phyloP scores from a whole-genome alignment of 2,113 vertebrate species.

The Sturnira hondurensis region DNA sequence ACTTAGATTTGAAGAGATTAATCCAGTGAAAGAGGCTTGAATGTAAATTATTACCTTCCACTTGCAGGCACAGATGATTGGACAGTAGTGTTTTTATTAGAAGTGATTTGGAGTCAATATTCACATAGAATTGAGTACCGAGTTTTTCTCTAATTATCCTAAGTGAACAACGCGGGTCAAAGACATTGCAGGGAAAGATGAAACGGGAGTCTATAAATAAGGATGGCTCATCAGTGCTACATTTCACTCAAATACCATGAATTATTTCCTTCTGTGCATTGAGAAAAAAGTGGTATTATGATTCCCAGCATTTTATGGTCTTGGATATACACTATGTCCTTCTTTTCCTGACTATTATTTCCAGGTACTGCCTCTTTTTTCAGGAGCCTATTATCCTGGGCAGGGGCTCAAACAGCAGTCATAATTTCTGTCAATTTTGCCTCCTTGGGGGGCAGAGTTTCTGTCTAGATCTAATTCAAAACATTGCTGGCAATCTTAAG shows the following conservation, averaged over 20 bases:
- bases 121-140: constrained; percentile 30
- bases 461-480: not conserved
- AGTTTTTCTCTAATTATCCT: constrained; percentile 49
- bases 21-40: constrained; percentile 53
- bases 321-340: not conserved
- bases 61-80: constrained; percentile 26
- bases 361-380: not conserved
- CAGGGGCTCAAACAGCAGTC: not conserved
- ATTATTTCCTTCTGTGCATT: constrained; percentile 41
- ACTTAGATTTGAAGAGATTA: constrained; percentile 37
- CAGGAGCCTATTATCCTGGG: not conserved
- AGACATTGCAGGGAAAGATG: constrained; percentile 6
- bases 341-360: constrained; percentile 24
- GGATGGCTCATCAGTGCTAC: not conserved
- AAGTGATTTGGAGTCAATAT: constrained; percentile 59
- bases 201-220: not conserved
- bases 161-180: constrained; percentile 36
- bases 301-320: not conserved
- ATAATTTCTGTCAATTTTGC: not conserved
- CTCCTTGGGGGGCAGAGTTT: not conserved
- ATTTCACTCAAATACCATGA: not conserved
- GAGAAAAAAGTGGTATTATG: constrained; percentile 11
- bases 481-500: not conserved
- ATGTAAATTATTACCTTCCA: constrained; percentile 63
- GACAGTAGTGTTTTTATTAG: constrained; percentile 52